phyloP scores from a whole-genome alignment of 2,797 vertebrate genomes.

The Pogoniulus pusillus region DNA sequence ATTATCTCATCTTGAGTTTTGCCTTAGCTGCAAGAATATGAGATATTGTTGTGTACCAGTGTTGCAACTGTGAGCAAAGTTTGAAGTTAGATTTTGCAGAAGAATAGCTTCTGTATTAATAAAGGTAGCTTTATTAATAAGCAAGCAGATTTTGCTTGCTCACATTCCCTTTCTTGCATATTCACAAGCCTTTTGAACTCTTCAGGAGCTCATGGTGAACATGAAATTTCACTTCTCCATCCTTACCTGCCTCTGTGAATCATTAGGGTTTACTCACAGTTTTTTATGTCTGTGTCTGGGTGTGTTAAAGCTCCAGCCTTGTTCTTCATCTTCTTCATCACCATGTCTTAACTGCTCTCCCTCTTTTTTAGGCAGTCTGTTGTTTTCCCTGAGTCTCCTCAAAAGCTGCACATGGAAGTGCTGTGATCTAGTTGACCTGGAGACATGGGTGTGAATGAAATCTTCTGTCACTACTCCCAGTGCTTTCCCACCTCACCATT shows the following conservation, averaged over 20 bases:
- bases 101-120: no score
- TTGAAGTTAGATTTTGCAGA: background rate
- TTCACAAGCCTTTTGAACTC: background rate
- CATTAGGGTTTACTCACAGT: background rate
- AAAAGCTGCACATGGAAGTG: background rate
- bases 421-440: conserved; percentile 15
- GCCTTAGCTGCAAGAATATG: background rate
- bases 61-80: background rate
- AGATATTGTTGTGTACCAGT: background rate
- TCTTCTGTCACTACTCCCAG: conserved; percentile 39
- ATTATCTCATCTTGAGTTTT: background rate
- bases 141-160: background rate
- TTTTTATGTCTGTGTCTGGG: background rate
- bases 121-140: background rate
- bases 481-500: conserved; percentile 23
- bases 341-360: background rate
- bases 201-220: background rate
- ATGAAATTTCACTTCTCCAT: background rate
- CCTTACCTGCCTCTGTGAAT: background rate
- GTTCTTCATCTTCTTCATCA: background rate
- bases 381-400: background rate
- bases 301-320: background rate
- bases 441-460: conserved; percentile 6
- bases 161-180: background rate
- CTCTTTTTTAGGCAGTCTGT: background rate